Evolutionary conservation across 2,888 invertebrate species (phyloP), one percentile per base, ranked within the genome.

Genomic region (Drosophila yooni): DNA sequence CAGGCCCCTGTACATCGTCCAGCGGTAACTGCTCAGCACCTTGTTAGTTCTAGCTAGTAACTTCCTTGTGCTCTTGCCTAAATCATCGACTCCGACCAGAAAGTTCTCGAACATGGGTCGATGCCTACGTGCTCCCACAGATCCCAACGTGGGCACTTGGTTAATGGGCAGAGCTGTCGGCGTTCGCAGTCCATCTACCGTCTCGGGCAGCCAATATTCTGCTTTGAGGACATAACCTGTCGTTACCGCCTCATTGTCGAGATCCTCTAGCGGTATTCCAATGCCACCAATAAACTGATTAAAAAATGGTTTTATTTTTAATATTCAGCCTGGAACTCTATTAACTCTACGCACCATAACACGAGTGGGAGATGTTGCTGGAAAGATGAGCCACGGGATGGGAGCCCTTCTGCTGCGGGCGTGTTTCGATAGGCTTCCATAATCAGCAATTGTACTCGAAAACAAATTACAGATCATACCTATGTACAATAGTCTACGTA

Each of bases 221-320:
- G 90, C 91, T 60, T 93, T 93, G 0, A 93, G 52, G 2, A 93
- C 92, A 76, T 89, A 92, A 6, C 93, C 93, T 0, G 92, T 91
- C 0, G 92, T 93, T n/a, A 93, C 83, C 0, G 92, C 91, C 63
- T 93, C 92, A 38, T 67, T 84, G 0, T 83, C 81, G 10, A 93
- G 79, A 70, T 92, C 83, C 64, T 91, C 91, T n/a, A 93, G 75
- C 0, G 93, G 93, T 69, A 93, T 88, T 70, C 93, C 93, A 58
- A 93, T 91, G 38, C 93, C 93, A 18, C 76, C 88, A 79, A 93
- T 92, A 60, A 92, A 91, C 93, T 93, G 25, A 31, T 25, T 18
- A 21, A 61, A 10, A 38, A 21, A 18, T 21, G 6, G 7, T 21
- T 10, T 46, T 15, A 13, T 10, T 0, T 27, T 29, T 10, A 1